These are phyloP conservation scores for Zaprionus lachaisei DNA, from an alignment of 1,140 invertebrate genomes.

Conservation along the genomic window DNA sequence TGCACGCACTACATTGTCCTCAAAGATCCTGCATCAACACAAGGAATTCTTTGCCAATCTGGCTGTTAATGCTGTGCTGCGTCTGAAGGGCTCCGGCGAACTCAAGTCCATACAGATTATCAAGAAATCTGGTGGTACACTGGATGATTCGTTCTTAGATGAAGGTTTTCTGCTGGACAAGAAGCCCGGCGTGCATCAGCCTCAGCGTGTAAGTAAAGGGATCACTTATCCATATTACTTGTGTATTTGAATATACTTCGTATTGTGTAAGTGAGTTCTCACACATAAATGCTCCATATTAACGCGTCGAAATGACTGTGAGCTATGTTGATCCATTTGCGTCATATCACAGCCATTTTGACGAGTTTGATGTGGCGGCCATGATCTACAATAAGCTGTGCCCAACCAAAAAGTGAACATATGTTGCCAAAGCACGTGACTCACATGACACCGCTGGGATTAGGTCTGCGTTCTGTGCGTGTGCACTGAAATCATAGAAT, in stretches of 20 bases:
- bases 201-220: constrained; percentile 87
- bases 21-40: constrained; percentile 98
- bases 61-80: constrained; percentile 97
- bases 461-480: neutral
- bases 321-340: constrained; percentile 65
- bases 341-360: constrained; percentile 84
- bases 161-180: constrained; percentile 99
- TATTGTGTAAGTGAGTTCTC: constrained; percentile 1
- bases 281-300: constrained; percentile 41
- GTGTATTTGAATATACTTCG: neutral
- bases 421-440: constrained; percentile 10
- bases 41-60: constrained; percentile 98
- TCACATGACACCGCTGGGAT: neutral
- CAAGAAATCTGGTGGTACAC: constrained; percentile 96
- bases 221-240: too few relatives aligned
- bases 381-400: constrained; percentile 17
- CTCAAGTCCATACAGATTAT: constrained; percentile 99
- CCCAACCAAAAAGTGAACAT: constrained; percentile 8
- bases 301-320: constrained; percentile 81
- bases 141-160: constrained; percentile 98
- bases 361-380: constrained; percentile 79
- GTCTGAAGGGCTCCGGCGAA: constrained; percentile 98
- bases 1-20: constrained; percentile 98
- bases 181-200: constrained; percentile 95
- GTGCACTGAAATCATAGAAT: neutral